A percentile compares a stretch with the other conserved stretches of the same genome.
phyloP scores from a whole-genome alignment of 2,888 invertebrate species.

The Amiota communis region DNA sequence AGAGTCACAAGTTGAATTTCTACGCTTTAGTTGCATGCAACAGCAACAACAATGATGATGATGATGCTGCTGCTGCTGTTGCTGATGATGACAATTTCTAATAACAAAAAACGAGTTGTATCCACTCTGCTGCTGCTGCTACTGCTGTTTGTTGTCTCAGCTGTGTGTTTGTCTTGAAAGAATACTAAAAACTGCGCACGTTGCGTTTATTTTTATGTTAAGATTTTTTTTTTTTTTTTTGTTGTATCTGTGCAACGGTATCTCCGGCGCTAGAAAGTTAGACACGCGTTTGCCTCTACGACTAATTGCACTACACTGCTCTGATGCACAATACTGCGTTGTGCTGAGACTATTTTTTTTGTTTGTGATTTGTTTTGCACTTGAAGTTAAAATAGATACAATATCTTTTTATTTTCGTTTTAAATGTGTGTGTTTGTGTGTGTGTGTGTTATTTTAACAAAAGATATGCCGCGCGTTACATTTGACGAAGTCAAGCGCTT shows the following conservation, averaged over 20 bases:
- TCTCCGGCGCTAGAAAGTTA: constrained; percentile 51
- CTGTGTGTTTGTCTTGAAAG: neutral
- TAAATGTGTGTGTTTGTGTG: neutral
- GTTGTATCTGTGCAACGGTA: constrained; percentile 8
- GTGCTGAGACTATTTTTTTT: constrained; percentile 31
- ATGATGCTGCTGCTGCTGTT: neutral
- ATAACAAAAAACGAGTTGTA: constrained; percentile 9
- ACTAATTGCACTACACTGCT: constrained; percentile 24
- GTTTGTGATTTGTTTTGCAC: constrained; percentile 45
- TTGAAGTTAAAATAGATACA: constrained; percentile 61
- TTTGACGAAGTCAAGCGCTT: constrained; percentile 14
- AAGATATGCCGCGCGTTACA: neutral
- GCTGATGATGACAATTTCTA: constrained; percentile 1
- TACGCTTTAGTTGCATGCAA: neutral
- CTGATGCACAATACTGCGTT: constrained; percentile 32
- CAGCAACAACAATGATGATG: neutral
- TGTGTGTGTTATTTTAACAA: neutral
- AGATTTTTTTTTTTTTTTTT: constrained; percentile 30
- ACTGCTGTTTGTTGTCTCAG: constrained; percentile 19
- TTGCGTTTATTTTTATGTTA: constrained; percentile 18
- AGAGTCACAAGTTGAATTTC: neutral
- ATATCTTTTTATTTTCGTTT: neutral
- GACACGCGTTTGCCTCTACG: constrained; percentile 38
- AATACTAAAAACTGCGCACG: constrained; percentile 22
- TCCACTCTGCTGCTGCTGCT: neutral